A percentile compares a stretch with the other conserved stretches of the same genome.
Conservation (phyloP, 2,113 vertebrate genomes). For the Daboia siamensis region DNA sequence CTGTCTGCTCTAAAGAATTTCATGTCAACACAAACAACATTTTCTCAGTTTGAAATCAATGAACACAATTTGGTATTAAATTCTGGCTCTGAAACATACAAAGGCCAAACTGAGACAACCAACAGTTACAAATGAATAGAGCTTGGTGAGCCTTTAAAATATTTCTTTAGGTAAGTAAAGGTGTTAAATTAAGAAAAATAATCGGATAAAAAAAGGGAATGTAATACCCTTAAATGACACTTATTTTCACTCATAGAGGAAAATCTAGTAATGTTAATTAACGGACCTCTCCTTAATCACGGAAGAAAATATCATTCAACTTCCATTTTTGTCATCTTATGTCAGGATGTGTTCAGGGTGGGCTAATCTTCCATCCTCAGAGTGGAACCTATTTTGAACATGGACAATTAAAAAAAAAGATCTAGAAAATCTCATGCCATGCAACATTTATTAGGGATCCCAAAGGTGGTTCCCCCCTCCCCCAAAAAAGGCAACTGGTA, state of each 20-base stretch:
- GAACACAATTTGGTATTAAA: neutral
- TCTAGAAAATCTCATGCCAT: neutral
- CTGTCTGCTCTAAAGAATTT: neutral
- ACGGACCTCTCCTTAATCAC: slow-evolving; percentile 60
- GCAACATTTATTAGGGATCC: neutral
- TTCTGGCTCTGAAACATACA: neutral
- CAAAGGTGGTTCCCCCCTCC: too few species aligned
- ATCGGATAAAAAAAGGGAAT: too few species aligned
- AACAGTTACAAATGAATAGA: neutral
- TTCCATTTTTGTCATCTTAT: slow-evolving; percentile 22
- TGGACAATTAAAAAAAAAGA: neutral
- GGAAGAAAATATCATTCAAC: slow-evolving; percentile 61
- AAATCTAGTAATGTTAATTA: slow-evolving; percentile 65
- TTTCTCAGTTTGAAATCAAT: neutral
- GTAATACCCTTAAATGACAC: slow-evolving; percentile 50
- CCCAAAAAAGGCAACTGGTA: too few species aligned
- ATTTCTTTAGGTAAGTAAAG: slow-evolving; percentile 32
- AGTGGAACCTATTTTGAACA: slow-evolving; percentile 2
- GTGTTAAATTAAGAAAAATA: neutral
- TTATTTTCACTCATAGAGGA: slow-evolving; percentile 63
- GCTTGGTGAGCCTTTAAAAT: neutral
- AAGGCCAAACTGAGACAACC: neutral
- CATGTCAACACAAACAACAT: neutral
- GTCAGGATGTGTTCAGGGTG: slow-evolving; percentile 24
- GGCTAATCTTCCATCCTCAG: slow-evolving; percentile 44